Base-by-base conservation (phyloP, 1,140 invertebrate species). In the Mactra quadrangularis region DNA sequence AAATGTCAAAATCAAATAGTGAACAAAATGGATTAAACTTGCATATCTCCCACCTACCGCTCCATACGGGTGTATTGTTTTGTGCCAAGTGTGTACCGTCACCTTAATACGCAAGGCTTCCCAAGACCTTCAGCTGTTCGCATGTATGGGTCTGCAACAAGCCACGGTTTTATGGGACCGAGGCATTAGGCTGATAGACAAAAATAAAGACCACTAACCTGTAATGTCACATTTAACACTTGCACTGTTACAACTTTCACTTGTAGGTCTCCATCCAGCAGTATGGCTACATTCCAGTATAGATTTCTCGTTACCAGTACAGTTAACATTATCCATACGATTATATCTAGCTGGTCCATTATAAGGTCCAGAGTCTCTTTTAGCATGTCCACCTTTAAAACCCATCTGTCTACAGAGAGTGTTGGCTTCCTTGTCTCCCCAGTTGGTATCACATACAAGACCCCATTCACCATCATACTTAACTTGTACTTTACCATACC, bases 401-500 rank as follows among this genome's bases (percentile, higher is more conserved):
- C 87, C 87, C 0, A 89, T 52, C 60, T 89, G 87, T 38, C 64
- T 79, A 78, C 89, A 90, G n/a, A 84, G 64, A 17, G 88, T 82
- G 17, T 55, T 53, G 35, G 86, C 87, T 52, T 86, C 85, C 11
- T 22, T 47, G 22, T 75, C 41, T 50, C 33, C 76, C 66, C 77
- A 88, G 64, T 79, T 78, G 25, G 71, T 70, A 27, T 86, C 62
- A 68, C 86, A 87, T 3, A 90, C 82, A 22, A 82, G 66, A 0
- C 87, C 87, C 87, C 87, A 88, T 27, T 71, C 60, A 17, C 84
- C 84, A 27, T 87, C 68, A 59, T 86, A 86, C 45, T 64, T 55
- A 6, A 90, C 47, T 76, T 87, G 83, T n/a, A 90, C 81, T 75
- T 95, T 93, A 17, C 96, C 96, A 53, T 83, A 83, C 74, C 74